These are phyloP conservation scores for Paraplagusia blochii DNA, from an alignment of 2,113 vertebrate species.

Conservation along the genomic window DNA sequence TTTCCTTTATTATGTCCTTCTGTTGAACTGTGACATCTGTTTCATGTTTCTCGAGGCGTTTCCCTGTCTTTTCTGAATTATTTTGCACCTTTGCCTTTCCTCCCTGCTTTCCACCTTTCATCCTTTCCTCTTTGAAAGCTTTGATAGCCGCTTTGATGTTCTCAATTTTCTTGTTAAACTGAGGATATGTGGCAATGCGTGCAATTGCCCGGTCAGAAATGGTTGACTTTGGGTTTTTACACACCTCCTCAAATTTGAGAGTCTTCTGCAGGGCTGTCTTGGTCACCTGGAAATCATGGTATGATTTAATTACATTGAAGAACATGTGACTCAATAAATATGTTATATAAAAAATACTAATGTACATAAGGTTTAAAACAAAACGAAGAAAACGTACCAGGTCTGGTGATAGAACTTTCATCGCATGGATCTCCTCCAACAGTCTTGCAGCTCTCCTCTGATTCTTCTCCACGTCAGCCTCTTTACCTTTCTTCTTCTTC, in stretches of 20 bases:
- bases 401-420: slow-evolving; percentile 86
- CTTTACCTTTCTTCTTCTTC: slow-evolving; percentile 87
- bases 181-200: slow-evolving; percentile 84
- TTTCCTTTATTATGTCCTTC: slow-evolving; percentile 13
- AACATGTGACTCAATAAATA: neutral
- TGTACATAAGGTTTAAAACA: neutral
- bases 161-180: slow-evolving; percentile 83
- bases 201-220: slow-evolving; percentile 82
- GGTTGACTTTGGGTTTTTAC: slow-evolving; percentile 81
- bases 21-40: neutral
- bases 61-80: slow-evolving; percentile 3
- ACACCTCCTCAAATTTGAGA: slow-evolving; percentile 84
- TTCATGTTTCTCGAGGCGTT: slow-evolving; percentile 8
- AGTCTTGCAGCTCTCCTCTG: slow-evolving; percentile 83
- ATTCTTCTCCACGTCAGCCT: slow-evolving; percentile 81
- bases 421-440: slow-evolving; percentile 87
- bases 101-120: slow-evolving; percentile 35
- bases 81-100: slow-evolving; percentile 39
- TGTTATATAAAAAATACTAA: neutral
- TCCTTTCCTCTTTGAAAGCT: slow-evolving; percentile 86
- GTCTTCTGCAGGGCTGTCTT: slow-evolving; percentile 84
- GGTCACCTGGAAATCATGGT: slow-evolving; percentile 75
- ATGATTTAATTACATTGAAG: neutral
- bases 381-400: slow-evolving; percentile 51
- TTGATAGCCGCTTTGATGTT: slow-evolving; percentile 82